A percentile compares a stretch with the other conserved stretches of the same genome.
phyloP scores from a whole-genome alignment of 2,888 invertebrate species.

The Lobophora halterata region DNA sequence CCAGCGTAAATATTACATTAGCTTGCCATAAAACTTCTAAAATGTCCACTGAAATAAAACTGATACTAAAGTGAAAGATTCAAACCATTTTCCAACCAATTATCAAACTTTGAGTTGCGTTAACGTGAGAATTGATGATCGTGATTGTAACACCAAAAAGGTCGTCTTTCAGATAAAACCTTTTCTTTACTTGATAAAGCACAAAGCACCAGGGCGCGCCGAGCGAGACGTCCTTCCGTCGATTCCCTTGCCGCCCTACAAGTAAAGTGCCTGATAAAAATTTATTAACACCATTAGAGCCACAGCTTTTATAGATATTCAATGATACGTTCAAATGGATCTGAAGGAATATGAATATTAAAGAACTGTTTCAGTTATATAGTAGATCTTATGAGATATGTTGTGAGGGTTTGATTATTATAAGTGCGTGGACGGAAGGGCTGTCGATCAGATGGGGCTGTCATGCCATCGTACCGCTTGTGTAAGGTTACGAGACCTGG shows the following conservation, averaged over 20 bases:
- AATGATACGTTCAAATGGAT: constrained; percentile 24
- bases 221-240: constrained; percentile 47
- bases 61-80: no score
- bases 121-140: constrained; percentile 12
- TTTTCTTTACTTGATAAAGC: constrained; percentile 45
- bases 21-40: constrained; percentile 47
- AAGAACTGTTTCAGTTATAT: background rate
- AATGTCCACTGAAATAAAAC: constrained; percentile 30
- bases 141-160: constrained; percentile 18
- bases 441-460: constrained; percentile 58
- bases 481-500: constrained; percentile 67
- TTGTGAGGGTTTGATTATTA: constrained; percentile 8
- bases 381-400: constrained; percentile 16
- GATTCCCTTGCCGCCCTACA: constrained; percentile 41
- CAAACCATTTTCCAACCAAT: no score
- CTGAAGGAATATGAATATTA: constrained; percentile 21
- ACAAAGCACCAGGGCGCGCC: constrained; percentile 43
- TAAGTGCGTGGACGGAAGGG: constrained; percentile 43
- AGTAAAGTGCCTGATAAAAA: constrained; percentile 48
- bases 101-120: no score
- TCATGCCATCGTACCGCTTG: constrained; percentile 69
- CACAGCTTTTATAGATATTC: constrained; percentile 32
- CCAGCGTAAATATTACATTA: constrained; percentile 44
- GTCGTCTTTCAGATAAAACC: constrained; percentile 41
- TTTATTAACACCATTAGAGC: constrained; percentile 35